Base-by-base conservation (phyloP, 1,140 invertebrate species). In the Ostrea denselamellosa region DNA sequence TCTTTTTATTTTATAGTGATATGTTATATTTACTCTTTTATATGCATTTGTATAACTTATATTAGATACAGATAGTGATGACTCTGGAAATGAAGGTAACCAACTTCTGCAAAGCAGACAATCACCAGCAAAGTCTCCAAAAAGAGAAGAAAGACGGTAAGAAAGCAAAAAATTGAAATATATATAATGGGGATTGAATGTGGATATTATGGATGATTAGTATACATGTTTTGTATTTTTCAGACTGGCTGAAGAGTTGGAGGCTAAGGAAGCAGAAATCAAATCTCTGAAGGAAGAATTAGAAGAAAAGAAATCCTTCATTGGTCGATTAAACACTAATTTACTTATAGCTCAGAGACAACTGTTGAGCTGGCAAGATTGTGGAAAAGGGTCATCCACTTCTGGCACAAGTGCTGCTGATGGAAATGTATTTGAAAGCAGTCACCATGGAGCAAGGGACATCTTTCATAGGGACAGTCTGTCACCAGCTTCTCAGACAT, bases 321-420 rank as follows among this genome's bases (percentile, higher is more conserved):
- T 89, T 53, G 56, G 53, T 52, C 85, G 86, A 77, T 65, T 89
- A 53, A 84, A 87, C 77, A 85, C 84, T n/a, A 83, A 87, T 52
- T 34, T 89, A 34, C 34, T 85, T 22, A 25, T 77, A 28, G 51
- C 68, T 14, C 85, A 89, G 86, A 77, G 86, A 58, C 65, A 89
- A 85, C 28, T 85, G 28, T 44, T 87, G 19, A 65, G 25, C 34
- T 58, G 83, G 54, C 58, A 81, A 2, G 84, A 88, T n/a, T 81
- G n/a, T 53, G 54, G 28, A 14, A 82, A 88, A 0, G 82, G 82
- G 1, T 83, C 82, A 53, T 83, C 86, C 81, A 68, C 86, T 25
- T 87, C 86, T 51, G 56, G 54, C 12, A 54, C 34, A 2, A 87
- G 86, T 87, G 82, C 77, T 83, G 86, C 86, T 83, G 86, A 87